These are phyloP conservation scores for Brachypteracias leptosomus DNA, from an alignment of 2,113 vertebrate species.

Conservation along the genomic window DNA sequence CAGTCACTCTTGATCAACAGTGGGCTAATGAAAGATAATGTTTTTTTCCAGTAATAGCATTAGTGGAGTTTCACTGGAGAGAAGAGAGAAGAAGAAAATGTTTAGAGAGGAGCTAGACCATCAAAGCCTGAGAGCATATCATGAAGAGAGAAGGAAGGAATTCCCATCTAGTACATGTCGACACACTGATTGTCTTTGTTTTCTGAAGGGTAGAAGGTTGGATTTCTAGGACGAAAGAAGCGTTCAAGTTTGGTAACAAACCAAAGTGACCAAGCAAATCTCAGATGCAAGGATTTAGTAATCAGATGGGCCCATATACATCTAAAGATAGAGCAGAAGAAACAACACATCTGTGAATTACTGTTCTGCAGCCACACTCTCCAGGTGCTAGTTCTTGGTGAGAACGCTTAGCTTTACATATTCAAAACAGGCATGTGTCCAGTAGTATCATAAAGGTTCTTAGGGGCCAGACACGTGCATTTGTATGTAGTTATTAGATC, in stretches of 20 bases:
- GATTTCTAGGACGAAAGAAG: background rate
- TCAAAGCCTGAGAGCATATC: background rate
- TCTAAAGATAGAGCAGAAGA: background rate
- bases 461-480: background rate
- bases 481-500: background rate
- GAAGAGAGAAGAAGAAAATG: background rate
- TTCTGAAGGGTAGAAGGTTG: background rate
- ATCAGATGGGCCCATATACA: fast-evolving
- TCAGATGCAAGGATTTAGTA: background rate
- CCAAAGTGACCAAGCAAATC: fast-evolving
- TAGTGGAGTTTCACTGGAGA: background rate
- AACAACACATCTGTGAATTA: background rate
- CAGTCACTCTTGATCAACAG: background rate
- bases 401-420: background rate
- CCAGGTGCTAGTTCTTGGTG: background rate
- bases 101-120: background rate
- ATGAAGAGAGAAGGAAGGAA: background rate
- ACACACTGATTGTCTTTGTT: background rate
- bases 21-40: background rate
- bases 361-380: background rate
- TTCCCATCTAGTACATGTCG: background rate
- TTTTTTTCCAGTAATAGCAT: background rate
- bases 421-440: background rate
- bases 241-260: background rate
- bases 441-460: background rate